Evolutionary conservation across 2,113 vertebrate genomes (phyloP), one percentile per base, ranked within the genome.

Genomic region (Chamaetylas fuelleborni): DNA sequence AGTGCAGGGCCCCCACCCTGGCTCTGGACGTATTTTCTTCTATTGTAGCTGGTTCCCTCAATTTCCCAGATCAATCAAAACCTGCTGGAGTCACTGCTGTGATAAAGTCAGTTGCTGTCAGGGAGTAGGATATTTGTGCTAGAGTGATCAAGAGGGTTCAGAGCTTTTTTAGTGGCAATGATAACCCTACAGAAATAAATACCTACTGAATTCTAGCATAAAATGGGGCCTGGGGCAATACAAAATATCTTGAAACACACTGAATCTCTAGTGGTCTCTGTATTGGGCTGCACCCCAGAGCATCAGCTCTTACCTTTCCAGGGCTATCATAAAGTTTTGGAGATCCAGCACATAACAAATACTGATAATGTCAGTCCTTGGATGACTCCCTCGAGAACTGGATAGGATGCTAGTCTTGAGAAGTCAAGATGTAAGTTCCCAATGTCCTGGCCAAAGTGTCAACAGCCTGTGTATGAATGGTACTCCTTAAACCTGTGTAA

Each of bases 41-140:
- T 96, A 90, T 97, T 98, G 94, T 97, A 95, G 65, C 90, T 92
- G 62, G 92, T 95, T 96, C 90, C 89, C 94, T 96, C n/a, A 93
- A 51, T 97, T 97, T 86, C 77, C 97, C 85, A 95, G 92, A 95
- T 96, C 86, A 88, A 93, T 91, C 60, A 96, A 74, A 92, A 83
- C 72, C 71, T 93, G 51, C 45, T 90, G 85, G 92, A 92, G 53
- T 65, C 66, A 90, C 73, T 85, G 79, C 79, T 92, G 87, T 84
- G 90, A 92, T 93, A 84, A 96, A 96, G 53, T 70, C 3, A 0
- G 8, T 83, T 57, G 77, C 65, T 93, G 53, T 94, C 72, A 95
- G 86, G 54, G 73, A 61, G 69, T 78, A 72, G 71, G 78, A 92
- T 89, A 88, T 96, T 69, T 93, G 82, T 72, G 45, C 56, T 81